Evolutionary conservation across 2,113 vertebrate species (phyloP).

Genomic region (Barbus barbus): DNA sequence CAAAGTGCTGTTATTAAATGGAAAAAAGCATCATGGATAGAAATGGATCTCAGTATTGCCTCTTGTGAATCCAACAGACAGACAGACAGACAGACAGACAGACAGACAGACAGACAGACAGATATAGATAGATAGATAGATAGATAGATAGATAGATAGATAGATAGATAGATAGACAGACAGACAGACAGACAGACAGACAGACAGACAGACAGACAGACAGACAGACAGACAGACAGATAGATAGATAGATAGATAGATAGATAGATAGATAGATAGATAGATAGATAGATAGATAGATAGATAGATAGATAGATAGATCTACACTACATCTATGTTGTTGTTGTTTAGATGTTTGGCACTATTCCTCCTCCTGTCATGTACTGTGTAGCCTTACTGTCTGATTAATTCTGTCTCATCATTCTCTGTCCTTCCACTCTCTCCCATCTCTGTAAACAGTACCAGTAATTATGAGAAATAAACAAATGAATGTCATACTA

Average conservation of each 20-base stretch:
- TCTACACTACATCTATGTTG: too few relatives aligned
- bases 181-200: not conserved
- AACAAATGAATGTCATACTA: constrained; percentile 39
- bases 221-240: too few relatives aligned
- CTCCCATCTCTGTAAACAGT: constrained; percentile 45
- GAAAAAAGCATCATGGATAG: constrained; percentile 37
- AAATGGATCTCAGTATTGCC: constrained; percentile 35
- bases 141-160: not conserved
- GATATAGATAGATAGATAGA: not conserved
- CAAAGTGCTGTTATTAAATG: constrained; percentile 47
- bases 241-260: not conserved
- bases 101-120: not conserved
- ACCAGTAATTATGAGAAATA: constrained; percentile 53
- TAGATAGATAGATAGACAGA: not conserved
- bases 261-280: not conserved
- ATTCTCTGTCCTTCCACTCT: constrained; percentile 38
- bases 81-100: not conserved
- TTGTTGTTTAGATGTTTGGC: too few relatives aligned
- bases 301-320: not conserved
- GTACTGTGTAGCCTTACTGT: not conserved
- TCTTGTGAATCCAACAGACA: not conserved
- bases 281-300: not conserved
- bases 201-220: not conserved
- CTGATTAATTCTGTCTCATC: constrained; percentile 49
- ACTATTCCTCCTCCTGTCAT: not conserved